Conservation (phyloP, 2,888 invertebrate species). For the Drosophila mettleri region DNA sequence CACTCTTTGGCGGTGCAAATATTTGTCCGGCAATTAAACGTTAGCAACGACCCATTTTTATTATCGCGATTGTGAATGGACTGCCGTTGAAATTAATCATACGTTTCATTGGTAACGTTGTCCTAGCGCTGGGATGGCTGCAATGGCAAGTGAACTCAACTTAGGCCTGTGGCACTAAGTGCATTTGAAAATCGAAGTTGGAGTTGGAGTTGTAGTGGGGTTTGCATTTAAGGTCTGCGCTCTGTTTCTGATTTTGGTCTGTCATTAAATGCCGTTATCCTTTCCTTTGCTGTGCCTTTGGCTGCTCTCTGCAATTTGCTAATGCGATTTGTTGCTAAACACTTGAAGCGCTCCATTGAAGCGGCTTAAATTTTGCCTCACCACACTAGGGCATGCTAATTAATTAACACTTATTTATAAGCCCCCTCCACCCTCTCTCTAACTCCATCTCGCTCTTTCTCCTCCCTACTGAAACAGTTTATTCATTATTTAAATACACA, state of each 20-base stretch:
- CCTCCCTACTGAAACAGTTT: slow-evolving; percentile 36
- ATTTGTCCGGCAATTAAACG: slow-evolving; percentile 75
- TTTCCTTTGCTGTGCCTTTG: slow-evolving; percentile 24
- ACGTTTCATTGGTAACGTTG: slow-evolving; percentile 52
- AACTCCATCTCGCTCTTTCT: neutral
- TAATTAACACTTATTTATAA: slow-evolving; percentile 60
- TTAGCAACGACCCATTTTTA: slow-evolving; percentile 53
- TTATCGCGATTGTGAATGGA: slow-evolving; percentile 35
- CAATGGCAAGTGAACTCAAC: slow-evolving; percentile 39
- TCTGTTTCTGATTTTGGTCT: neutral
- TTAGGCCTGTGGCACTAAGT: slow-evolving; percentile 37
- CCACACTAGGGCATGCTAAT: slow-evolving; percentile 56
- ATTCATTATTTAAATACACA: slow-evolving; percentile 71
- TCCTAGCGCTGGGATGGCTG: slow-evolving; percentile 12
- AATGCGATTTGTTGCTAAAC: slow-evolving; percentile 66
- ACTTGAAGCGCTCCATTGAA: slow-evolving; percentile 50
- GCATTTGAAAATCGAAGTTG: slow-evolving; percentile 35
- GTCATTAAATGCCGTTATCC: slow-evolving; percentile 1
- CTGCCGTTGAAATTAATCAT: slow-evolving; percentile 63
- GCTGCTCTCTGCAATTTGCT: slow-evolving; percentile 35
- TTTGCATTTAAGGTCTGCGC: neutral
- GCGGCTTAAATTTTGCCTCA: slow-evolving; percentile 52
- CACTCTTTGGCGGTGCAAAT: slow-evolving; percentile 62
- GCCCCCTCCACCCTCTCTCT: neutral
- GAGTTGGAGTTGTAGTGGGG: slow-evolving; percentile 10